Base-by-base conservation (phyloP, 2,888 invertebrate species). In the Oeneis ivallda region DNA sequence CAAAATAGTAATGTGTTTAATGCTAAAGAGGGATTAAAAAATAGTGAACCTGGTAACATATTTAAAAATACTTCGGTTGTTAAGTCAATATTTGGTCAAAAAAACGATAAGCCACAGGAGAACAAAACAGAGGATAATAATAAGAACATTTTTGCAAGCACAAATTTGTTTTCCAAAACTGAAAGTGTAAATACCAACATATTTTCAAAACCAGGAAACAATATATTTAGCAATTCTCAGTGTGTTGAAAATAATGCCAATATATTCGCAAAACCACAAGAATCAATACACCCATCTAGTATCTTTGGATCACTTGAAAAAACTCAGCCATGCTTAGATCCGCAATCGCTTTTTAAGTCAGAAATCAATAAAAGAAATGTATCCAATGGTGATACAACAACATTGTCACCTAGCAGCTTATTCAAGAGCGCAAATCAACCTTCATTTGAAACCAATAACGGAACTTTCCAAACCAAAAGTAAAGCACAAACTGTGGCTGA, bases 391-490 rank as follows among this genome's bases (percentile, higher is more conserved):
- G 73, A 78, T 34, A 50, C 75, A 50, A 66, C 75, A 43, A 72
- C 66, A 52, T 78, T 84, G 53, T 86, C 89, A 9, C 88, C 91
- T 9, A 82, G 85, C 10, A 86, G 77, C 67, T 77, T 91, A 65
- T 92, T 90, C 66, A 91, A 91, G 79, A 86, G 78, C 68, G 87
- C 84, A 17, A 73, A 73, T 52, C 64, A 72, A 26, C 68, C 72
- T 39, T 57, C 62, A 56, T 57, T 67, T 34, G 67, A 69, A 32
- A 47, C 57, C n/a, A 83, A 83, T 69, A 86, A 83, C 73, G 81
- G 83, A 39, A 85, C 88, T 77, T 89, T 89, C 71, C 82, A 83
- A 74, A 85, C 75, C 64, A 90, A 89, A 79, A 89, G 86, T 73
- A 87, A 86, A 75, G 79, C 79, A 39, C 80, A 80, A 58, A 78